phyloP scores from a whole-genome alignment of 2,888 invertebrate species.

The Pollenia griseotomentosa region DNA sequence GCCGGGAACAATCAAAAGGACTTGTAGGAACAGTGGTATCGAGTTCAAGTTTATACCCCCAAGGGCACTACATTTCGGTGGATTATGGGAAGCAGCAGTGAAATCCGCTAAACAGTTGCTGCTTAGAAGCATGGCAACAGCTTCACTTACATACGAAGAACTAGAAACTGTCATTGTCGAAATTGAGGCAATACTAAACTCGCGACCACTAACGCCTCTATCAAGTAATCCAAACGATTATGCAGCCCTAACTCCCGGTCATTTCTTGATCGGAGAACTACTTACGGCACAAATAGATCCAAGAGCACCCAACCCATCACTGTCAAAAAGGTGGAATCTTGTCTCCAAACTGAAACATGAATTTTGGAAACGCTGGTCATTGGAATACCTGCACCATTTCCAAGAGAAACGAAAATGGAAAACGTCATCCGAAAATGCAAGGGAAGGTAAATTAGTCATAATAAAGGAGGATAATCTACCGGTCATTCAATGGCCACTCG shows the following conservation, averaged over 20 bases:
- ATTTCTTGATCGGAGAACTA: no score
- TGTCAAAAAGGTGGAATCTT: background rate
- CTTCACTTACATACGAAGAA: no score
- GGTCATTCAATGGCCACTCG: no score
- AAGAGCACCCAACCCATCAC: background rate
- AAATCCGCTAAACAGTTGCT: constrained; percentile 7
- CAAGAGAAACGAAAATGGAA: no score
- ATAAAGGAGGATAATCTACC: no score
- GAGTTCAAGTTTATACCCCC: constrained; percentile 36
- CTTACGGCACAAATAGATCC: background rate
- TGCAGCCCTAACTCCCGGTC: background rate
- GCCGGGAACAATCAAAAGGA: background rate
- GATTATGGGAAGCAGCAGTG: constrained; percentile 16
- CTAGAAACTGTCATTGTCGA: no score
- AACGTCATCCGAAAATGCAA: no score
- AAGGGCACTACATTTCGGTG: constrained; percentile 16
- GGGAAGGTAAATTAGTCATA: no score
- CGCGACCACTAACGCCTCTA: no score
- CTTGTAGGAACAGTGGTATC: constrained; percentile 22
- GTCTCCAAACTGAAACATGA: constrained; percentile 5
- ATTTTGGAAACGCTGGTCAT: constrained; percentile 8
- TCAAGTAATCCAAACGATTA: no score
- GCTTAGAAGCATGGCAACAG: background rate
- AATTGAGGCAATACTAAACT: no score
- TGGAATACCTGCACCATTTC: background rate